A percentile compares a stretch with the other conserved stretches of the same genome.
Conservation (phyloP, 2,797 vertebrate species). For the Anniella stebbinsi region DNA sequence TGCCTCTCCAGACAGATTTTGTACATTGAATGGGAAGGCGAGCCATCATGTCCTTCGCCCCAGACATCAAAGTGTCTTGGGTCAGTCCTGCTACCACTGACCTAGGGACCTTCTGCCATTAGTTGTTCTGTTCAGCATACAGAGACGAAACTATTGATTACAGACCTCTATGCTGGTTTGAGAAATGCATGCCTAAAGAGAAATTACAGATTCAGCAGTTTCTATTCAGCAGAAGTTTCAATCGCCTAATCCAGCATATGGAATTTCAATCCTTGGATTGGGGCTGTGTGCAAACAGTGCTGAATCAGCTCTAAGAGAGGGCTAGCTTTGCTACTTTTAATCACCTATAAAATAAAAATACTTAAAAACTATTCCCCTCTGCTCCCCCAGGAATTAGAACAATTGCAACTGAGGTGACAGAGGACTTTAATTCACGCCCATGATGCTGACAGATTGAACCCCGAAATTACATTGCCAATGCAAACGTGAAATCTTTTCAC, state of each 20-base stretch:
- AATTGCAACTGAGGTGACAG: neutral
- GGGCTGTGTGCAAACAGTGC: neutral
- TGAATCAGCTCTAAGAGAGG: neutral
- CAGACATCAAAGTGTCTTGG: no score
- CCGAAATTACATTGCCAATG: neutral
- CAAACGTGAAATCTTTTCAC: conserved; percentile 13
- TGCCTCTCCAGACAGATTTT: no score
- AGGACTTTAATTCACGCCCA: neutral
- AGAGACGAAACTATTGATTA: neutral
- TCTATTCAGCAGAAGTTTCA: no score
- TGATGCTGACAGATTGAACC: neutral
- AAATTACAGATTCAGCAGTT: neutral
- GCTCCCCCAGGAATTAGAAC: neutral
- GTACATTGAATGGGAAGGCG: no score
- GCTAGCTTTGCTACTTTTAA: neutral
- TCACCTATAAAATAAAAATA: neutral
- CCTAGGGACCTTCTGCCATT: neutral
- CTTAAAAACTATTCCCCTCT: neutral
- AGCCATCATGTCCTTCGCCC: no score
- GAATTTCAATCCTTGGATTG: neutral
- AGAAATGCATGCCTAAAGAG: neutral
- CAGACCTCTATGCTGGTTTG: neutral
- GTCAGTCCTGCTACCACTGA: neutral
- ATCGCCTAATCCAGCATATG: neutral
- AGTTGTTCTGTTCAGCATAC: neutral